phyloP scores from a whole-genome alignment of 1,140 invertebrate species.

The Atta texana region DNA sequence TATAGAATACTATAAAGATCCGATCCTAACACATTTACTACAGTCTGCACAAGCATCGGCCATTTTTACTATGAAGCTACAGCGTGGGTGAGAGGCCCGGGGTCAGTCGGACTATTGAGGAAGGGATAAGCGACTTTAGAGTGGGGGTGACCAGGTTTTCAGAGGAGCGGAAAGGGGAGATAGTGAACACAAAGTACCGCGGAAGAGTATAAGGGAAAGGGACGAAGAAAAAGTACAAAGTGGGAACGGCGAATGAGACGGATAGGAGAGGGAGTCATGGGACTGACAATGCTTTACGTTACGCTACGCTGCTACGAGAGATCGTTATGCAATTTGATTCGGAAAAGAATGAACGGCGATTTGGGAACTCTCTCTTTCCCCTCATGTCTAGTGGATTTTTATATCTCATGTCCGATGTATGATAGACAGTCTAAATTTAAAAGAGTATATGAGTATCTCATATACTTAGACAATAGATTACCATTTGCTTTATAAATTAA shows the following conservation, averaged over 20 bases:
- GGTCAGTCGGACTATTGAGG: constrained; percentile 76
- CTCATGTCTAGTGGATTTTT: constrained; percentile 3
- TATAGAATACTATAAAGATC: constrained; percentile 1
- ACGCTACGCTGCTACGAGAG: constrained; percentile 80
- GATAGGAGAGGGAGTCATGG: constrained; percentile 66
- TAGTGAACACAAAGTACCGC: constrained; percentile 46
- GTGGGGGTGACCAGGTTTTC: constrained; percentile 61
- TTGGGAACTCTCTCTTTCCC: constrained; percentile 63
- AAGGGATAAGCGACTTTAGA: neutral
- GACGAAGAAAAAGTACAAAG: constrained; percentile 49
- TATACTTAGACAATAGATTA: neutral
- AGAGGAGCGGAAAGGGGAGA: constrained; percentile 69
- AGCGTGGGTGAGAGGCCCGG: constrained; percentile 82
- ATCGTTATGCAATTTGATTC: constrained; percentile 80
- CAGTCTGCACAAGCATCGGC: constrained; percentile 74
- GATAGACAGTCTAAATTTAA: neutral
- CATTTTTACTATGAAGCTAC: constrained; percentile 83
- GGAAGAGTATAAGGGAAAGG: constrained; percentile 58
- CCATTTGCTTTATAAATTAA: neutral
- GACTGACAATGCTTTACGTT: constrained; percentile 80
- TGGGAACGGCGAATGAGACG: constrained; percentile 34
- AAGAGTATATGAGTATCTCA: neutral
- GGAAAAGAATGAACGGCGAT: constrained; percentile 73
- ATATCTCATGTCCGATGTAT: neutral
- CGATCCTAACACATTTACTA: constrained; percentile 71